Conservation (phyloP, 2,888 invertebrate genomes). For the Ramazzottius varieornatus region DNA sequence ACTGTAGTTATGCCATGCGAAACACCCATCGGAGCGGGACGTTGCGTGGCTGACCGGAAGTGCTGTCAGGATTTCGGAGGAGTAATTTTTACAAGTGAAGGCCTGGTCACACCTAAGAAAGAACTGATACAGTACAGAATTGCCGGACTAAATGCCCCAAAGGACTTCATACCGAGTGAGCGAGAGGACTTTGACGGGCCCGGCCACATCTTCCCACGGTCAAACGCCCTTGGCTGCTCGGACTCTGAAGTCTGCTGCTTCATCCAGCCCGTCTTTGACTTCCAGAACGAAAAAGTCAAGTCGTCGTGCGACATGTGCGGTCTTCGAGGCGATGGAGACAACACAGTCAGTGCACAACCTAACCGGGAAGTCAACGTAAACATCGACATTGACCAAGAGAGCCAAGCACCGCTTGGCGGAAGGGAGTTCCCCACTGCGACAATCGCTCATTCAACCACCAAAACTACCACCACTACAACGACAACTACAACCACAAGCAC, state of each 20-base stretch:
- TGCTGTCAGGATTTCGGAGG: slow-evolving; percentile 2
- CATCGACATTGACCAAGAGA: too few species aligned
- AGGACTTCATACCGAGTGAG: not conserved
- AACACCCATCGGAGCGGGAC: not conserved
- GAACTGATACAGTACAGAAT: slow-evolving; percentile 2
- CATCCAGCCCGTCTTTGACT: not conserved
- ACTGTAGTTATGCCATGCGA: not conserved
- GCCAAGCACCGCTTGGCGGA: too few species aligned
- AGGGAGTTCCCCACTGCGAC: too few species aligned
- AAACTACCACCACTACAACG: not conserved
- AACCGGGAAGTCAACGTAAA: too few species aligned
- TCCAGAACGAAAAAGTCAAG: not conserved
- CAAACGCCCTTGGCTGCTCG: not conserved
- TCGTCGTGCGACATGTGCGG: not conserved
- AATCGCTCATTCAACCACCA: too few species aligned
- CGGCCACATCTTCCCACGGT: not conserved
- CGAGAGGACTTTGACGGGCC: not conserved
- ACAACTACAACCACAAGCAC: not conserved
- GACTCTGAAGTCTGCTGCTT: not conserved
- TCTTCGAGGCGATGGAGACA: not conserved
- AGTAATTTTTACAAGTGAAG: not conserved
- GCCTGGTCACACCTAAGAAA: not conserved
- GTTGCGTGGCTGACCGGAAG: slow-evolving; percentile 2
- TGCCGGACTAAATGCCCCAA: not conserved
- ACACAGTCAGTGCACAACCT: not conserved